Base-by-base conservation (phyloP, 2,113 vertebrate genomes). In the Orthonyx spaldingii region DNA sequence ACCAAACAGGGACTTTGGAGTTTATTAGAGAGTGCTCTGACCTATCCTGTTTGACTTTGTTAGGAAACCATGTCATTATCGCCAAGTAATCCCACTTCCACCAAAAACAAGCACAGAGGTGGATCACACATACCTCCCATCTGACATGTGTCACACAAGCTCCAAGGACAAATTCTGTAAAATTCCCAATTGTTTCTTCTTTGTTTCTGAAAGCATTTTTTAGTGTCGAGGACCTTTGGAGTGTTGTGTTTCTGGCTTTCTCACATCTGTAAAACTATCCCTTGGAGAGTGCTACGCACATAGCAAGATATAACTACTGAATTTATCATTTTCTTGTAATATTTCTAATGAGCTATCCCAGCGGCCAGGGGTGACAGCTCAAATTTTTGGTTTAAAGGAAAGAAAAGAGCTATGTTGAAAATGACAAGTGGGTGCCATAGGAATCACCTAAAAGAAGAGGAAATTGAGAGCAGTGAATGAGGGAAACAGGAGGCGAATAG, bases 371-470 rank as follows among this genome's bases (percentile, higher is more conserved):
- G 5, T n/a, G 4, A 30, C 4, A 91, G 19, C 7, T 87, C n/a
- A 66, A 12, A 37, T 11, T 37, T 61, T 46, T 74, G 24, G 20
- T 70, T 70, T 65, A 33, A 28, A 69, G 64, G n/a, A 77, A 55
- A 77, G 41, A 42, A 42, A 42, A 42, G 41, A 55, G 9, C 1
- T 13, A 9, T n/a, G 12, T 64, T 49, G 26, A 41, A 93, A 90
- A 59, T 13, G 20, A 17, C 47, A 71, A 6, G 5, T 0, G 0
- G 11, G 13, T 53, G 17, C 37, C 42, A 27, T 4, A 35, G 14
- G 22, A 35, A 83, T 42, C 87, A 60, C 16, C 30, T 35, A 53
- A 59, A 81, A 75, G n/a, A 63, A 5, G 30, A 68, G 23, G 11
- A 82, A 76, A 27, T 37, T 74, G 19, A 85, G n/a, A 82, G 13